Percentiles rank a stretch among this genome's conserved stretches.
Conservation (phyloP, 2,113 vertebrate genomes). For the Callorhinus ursinus region DNA sequence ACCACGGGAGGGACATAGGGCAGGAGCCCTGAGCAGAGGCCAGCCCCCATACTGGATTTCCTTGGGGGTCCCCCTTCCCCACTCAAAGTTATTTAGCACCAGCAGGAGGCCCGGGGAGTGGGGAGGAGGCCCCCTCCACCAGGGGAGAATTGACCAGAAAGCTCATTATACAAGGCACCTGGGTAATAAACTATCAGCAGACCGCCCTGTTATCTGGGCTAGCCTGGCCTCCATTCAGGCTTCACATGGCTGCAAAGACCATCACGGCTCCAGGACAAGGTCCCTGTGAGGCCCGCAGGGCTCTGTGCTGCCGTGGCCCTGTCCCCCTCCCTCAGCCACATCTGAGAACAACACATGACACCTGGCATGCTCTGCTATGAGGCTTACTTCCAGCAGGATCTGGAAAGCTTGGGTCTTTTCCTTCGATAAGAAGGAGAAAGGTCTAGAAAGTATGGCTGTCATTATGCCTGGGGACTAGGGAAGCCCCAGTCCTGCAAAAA, state of each 20-base stretch:
- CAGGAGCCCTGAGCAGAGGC: background rate
- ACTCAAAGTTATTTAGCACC: background rate
- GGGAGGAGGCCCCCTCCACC: background rate
- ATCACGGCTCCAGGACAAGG: background rate
- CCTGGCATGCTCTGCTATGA: background rate
- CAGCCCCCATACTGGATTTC: background rate
- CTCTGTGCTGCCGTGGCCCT: background rate
- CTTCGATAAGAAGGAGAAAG: background rate
- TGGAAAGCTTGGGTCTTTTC: background rate
- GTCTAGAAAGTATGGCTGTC: accelerated
- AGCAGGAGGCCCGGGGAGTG: background rate
- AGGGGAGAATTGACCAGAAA: background rate
- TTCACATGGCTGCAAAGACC: background rate
- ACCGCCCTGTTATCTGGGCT: background rate
- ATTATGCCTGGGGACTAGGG: background rate
- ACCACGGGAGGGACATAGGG: background rate
- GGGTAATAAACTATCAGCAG: accelerated
- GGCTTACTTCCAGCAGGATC: background rate
- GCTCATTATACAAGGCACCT: background rate
- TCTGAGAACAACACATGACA: too few relatives aligned
- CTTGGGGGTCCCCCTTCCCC: background rate
- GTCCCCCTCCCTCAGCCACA: background rate
- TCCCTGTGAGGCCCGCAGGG: background rate
- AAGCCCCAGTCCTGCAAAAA: background rate
- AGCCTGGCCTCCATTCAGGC: too few relatives aligned